These are phyloP conservation scores for Lasioglossum leucozonium DNA, from an alignment of 2,888 invertebrate genomes.

Conservation along the genomic window DNA sequence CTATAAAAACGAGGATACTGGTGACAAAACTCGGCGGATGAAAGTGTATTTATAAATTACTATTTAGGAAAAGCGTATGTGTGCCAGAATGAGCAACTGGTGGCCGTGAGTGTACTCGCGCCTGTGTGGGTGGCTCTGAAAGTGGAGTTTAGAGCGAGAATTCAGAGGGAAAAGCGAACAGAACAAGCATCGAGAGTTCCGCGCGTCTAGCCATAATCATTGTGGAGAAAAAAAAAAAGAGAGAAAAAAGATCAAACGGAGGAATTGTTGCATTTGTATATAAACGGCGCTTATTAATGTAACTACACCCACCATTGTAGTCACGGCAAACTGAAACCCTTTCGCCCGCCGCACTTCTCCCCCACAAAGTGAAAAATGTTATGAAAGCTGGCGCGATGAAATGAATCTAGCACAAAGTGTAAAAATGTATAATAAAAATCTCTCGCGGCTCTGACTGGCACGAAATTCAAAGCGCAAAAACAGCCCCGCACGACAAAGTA, in stretches of 20 bases:
- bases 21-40: not conserved
- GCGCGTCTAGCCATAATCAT: slow-evolving; percentile 10
- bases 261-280: slow-evolving; percentile 10
- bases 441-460: not conserved
- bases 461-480: not conserved
- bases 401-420: not conserved
- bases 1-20: not conserved
- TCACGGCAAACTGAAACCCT: not conserved
- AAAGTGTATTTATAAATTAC: slow-evolving; percentile 14
- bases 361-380: not conserved
- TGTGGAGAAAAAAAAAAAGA: not conserved
- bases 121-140: slow-evolving; percentile 1
- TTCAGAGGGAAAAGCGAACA: not conserved
- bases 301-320: not conserved
- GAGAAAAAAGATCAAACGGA: slow-evolving; percentile 9
- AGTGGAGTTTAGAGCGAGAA: slow-evolving; percentile 17
- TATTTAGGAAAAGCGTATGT: slow-evolving; percentile 15
- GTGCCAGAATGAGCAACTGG: slow-evolving; percentile 17
- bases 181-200: slow-evolving; percentile 17
- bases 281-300: slow-evolving; percentile 10
- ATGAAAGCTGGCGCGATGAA: slow-evolving; percentile 7
- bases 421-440: slow-evolving; percentile 1
- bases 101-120: not conserved
- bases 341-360: not conserved
- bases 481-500: not conserved